Conservation (phyloP, 1,140 invertebrate species). For the Rhopalosiphum padi region DNA sequence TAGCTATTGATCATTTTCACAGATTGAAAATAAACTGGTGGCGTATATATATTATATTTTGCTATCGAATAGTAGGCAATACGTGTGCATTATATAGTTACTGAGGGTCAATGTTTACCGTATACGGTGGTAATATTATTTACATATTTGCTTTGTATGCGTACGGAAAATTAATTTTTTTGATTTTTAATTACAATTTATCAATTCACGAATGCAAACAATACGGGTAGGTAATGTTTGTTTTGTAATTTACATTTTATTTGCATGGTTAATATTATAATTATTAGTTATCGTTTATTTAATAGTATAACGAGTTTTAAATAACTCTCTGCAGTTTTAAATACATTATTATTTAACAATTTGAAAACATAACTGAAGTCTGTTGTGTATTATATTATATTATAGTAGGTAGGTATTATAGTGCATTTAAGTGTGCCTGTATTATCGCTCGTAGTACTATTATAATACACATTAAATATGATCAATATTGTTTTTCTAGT, state of each 20-base stretch:
- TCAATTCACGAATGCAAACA: background rate
- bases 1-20: background rate
- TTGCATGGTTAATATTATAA: background rate
- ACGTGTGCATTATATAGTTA: background rate
- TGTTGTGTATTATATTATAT: background rate
- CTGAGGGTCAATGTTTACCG: background rate
- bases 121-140: conserved; percentile 4
- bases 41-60: background rate
- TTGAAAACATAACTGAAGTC: background rate
- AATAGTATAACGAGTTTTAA: background rate
- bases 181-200: no score
- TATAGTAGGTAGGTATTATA: no score
- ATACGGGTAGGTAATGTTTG: background rate
- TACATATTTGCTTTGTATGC: background rate
- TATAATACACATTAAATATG: background rate
- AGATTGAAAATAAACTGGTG: background rate
- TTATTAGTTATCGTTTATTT: background rate
- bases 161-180: background rate
- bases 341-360: conserved; percentile 13
- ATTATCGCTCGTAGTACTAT: background rate
- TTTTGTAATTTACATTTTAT: background rate
- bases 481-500: background rate
- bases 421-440: background rate
- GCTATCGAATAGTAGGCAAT: conserved; percentile 1
- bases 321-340: background rate